These are phyloP conservation scores for Drosophila melanosoma DNA, from an alignment of 2,888 invertebrate genomes.

Conservation along the genomic window DNA sequence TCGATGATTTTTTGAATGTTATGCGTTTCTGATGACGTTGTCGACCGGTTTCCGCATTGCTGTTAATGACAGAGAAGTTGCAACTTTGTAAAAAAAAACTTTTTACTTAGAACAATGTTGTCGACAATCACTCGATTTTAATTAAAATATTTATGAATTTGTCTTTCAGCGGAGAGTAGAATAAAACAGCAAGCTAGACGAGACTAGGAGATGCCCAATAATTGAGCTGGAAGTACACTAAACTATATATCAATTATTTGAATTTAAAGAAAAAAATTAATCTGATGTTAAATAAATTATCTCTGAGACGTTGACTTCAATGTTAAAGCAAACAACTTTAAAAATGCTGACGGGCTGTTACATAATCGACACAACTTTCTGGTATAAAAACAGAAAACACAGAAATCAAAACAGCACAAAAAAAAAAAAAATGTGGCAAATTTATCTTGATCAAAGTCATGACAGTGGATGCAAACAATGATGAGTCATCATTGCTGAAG, in stretches of 20 bases:
- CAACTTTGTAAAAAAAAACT: constrained; percentile 61
- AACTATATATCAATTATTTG: background rate
- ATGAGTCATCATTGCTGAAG: constrained; percentile 36
- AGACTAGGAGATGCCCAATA: constrained; percentile 12
- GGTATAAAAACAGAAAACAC: constrained; percentile 7
- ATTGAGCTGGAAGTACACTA: background rate
- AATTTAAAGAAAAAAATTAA: background rate
- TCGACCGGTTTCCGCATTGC: constrained; percentile 42
- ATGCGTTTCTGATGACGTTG: constrained; percentile 79
- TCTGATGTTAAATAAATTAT: background rate
- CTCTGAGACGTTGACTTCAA: background rate
- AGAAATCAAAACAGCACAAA: background rate
- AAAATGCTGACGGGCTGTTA: background rate
- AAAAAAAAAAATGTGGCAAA: constrained; percentile 10
- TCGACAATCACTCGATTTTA: constrained; percentile 71
- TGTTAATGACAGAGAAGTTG: constrained; percentile 61
- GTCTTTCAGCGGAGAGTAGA: constrained; percentile 30
- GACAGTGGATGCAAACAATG: constrained; percentile 29
- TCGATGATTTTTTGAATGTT: constrained; percentile 60
- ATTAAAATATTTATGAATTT: constrained; percentile 79
- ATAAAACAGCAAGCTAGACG: background rate
- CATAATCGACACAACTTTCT: background rate
- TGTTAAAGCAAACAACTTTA: background rate
- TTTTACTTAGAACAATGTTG: constrained; percentile 73
- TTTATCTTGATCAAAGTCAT: constrained; percentile 51